Base-by-base conservation (phyloP, 2,113 vertebrate species). In the Zosterops pallidus region DNA sequence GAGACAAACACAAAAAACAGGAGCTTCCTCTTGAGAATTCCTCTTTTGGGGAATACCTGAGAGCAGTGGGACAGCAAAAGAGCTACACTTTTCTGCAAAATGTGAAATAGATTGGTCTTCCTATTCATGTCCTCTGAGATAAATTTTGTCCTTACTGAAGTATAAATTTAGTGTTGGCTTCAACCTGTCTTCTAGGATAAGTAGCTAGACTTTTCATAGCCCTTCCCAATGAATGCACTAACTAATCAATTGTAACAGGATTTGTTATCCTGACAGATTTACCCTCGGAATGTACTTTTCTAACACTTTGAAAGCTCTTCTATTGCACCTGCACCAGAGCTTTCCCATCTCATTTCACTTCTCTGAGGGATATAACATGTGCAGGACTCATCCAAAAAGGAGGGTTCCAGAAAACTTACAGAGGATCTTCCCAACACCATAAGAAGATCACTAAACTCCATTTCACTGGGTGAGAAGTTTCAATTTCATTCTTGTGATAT, bases 341-440 rank as follows among this genome's bases (percentile, higher is more conserved):
- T 46, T 55, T 47, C 10, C n/a, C 28, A 47, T 24, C 17, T 35
- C 22, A 5, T 18, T 33, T 17, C 1, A 2, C 12, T 83, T 81
- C 50, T 56, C 15, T 53, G 37, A 10, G 21, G 21, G 8, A 16
- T n/a, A 4, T 22, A 86, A 33, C 2, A 3, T 1, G 0, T 14
- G 18, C 67, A 55, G n/a, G 59, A 57, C 11, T 2, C 19, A 76
- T 31, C 6, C 22, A n/a, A 49, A 83, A 89, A 75, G 24, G 18
- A 53, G 1, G 0, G 15, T 24, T 46, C 63, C 29, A 57, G 60
- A 74, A 91, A 62, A 77, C 8, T 29, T 72, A 41, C 8, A 53
- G 39, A 52, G 18, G 15, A 39, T 35, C 13, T 79, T 80, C 46
- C 23, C 14, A 79, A 31, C 46, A 46, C 20, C 1, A 2, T n/a